Percentiles rank a stretch among this genome's conserved stretches.
Conservation (phyloP, 2,797 vertebrate genomes). For the Nyctalus aviator region DNA sequence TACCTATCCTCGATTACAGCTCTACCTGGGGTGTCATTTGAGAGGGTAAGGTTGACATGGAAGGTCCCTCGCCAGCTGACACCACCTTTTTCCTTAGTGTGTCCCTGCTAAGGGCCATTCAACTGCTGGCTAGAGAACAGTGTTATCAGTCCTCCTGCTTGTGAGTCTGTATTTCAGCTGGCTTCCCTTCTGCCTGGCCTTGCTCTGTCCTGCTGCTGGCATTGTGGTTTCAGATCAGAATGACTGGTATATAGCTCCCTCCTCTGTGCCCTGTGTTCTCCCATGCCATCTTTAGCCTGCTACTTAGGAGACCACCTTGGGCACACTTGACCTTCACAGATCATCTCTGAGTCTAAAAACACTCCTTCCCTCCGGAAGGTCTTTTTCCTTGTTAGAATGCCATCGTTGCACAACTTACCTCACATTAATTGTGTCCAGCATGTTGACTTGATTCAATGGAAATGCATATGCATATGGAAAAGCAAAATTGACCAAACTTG, state of each 20-base stretch:
- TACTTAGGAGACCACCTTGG: neutral
- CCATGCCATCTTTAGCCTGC: neutral
- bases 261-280: neutral
- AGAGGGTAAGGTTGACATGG: neutral
- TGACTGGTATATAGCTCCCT: neutral
- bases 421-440: neutral
- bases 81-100: neutral
- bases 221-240: neutral
- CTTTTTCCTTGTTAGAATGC: constrained; percentile 27
- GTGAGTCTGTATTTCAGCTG: neutral
- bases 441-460: constrained; percentile 56
- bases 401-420: neutral
- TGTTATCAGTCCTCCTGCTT: neutral
- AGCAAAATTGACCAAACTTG: constrained; percentile 54
- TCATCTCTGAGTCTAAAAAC: neutral
- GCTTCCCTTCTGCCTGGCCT: neutral
- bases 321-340: neutral
- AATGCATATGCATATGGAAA: constrained; percentile 17
- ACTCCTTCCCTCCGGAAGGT: neutral
- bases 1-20: neutral
- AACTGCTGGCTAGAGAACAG: neutral
- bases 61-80: neutral
- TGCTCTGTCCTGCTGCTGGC: neutral
- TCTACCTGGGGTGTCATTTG: neutral
- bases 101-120: neutral